Evolutionary conservation across 2,888 invertebrate genomes (phyloP).

Genomic region (Parochlus steinenii): DNA sequence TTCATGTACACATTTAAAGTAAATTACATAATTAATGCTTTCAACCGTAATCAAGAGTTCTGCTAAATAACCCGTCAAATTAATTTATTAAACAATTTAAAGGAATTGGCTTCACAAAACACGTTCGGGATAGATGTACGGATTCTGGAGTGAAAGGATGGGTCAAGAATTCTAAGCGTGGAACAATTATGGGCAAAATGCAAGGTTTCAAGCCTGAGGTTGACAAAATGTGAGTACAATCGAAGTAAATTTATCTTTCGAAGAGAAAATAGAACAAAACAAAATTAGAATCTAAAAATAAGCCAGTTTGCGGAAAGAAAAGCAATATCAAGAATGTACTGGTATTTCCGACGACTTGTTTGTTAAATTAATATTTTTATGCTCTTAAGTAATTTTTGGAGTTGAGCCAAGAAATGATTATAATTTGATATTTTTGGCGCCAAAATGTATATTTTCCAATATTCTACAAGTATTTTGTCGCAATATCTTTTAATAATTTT

Average conservation of each 20-base stretch:
- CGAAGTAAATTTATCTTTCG: slow-evolving; percentile 1
- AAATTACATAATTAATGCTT: too few relatives aligned
- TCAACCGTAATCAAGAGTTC: not conserved
- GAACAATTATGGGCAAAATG: slow-evolving; percentile 78
- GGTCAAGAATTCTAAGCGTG: slow-evolving; percentile 80
- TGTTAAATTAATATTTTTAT: too few relatives aligned
- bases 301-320: too few relatives aligned
- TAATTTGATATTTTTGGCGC: too few relatives aligned
- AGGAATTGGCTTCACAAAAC: slow-evolving; percentile 81
- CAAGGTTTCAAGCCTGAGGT: slow-evolving; percentile 64
- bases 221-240: slow-evolving; percentile 62
- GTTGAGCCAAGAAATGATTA: too few relatives aligned
- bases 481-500: too few relatives aligned
- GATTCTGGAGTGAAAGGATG: slow-evolving; percentile 66
- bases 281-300: not conserved
- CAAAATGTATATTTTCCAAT: too few relatives aligned
- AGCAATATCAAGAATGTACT: too few relatives aligned
- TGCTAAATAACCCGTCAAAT: not conserved
- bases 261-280: slow-evolving; percentile 8
- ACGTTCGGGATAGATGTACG: slow-evolving; percentile 62
- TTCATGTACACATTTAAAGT: too few relatives aligned
- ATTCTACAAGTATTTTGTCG: too few relatives aligned
- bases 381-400: too few relatives aligned
- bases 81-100: slow-evolving; percentile 15
- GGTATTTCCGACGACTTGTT: too few relatives aligned